Base-by-base conservation (phyloP, 2,113 vertebrate genomes). In the Cyphomyrus plagiostoma region DNA sequence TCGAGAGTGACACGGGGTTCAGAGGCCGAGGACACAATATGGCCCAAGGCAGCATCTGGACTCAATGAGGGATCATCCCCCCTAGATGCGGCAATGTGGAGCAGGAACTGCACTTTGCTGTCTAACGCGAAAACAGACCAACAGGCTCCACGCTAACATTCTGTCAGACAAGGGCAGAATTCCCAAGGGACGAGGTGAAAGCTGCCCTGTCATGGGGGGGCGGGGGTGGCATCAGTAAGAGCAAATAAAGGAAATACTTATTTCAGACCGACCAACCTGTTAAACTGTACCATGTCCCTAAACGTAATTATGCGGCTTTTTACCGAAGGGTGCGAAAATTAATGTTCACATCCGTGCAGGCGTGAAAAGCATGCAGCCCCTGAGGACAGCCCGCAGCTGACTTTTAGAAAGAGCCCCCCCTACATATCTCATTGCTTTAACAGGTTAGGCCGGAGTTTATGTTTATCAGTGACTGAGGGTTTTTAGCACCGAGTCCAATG, bases 81-180 rank as follows among this genome's bases (percentile, higher is more conserved):
- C 74, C 92, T 91, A 93, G 93, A 93, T 93, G 91, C 93, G 92
- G 92, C 91, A 91, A 91, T 89, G 91, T 83, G 17, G 49, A 92
- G 89, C 92, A 94, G 91, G 92, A 70, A 70, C 92, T 91, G 46
- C 93, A 93, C 94, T 95, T 70, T 94, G 93, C 93, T 93, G 92
- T 89, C 91, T 89, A 53, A 35, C 89, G 91, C 94, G 93, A 94
- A 93, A 91, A 83, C 90, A 82, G 91, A 91, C 8, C 91, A 91
- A 89, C 90, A 19, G 42, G 88, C 89, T 91, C 66, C 90, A 88
- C 90, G 86, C 92, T 90, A 89, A 88, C 88, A 87, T 23, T 26
- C 92, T 91, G 91, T 90, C 91, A 4, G 89, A 1, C 9, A 35
- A 49, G 49, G 50, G 89, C 91, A 86, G 52, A 45, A 85, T 84